Evolutionary conservation across 1,140 invertebrate genomes (phyloP), one percentile per base, ranked within the genome.

Genomic region (Charaxes varanes): DNA sequence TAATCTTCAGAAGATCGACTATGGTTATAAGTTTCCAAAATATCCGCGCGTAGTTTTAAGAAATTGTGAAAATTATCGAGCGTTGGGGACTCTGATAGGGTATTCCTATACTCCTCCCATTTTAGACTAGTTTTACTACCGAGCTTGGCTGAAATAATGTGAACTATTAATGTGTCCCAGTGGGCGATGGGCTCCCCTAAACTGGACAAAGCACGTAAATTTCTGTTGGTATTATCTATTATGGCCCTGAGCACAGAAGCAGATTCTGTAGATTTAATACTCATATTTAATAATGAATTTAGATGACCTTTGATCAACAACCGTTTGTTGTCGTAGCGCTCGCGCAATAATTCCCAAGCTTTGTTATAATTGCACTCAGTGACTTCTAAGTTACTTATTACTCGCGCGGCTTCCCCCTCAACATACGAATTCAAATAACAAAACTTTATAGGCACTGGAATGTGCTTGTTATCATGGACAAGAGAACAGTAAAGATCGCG

Each of bases 401-500:
- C 31, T 7, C 43, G 27, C 10, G 43, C 35, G n/a, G 43, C 43
- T 8, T 40, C 43, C 11, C 43, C 35, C 30, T 40, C 43, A 6
- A n/a, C n/a, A n/a, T n/a, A n/a, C n/a, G n/a, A n/a, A n/a, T n/a
- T n/a, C n/a, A n/a, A n/a, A n/a, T n/a, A n/a, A n/a, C n/a, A n/a
- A n/a, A n/a, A n/a, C n/a, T n/a, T n/a, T n/a, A n/a, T n/a, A n/a
- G n/a, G n/a, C n/a, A n/a, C n/a, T n/a, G n/a, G n/a, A n/a, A n/a
- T n/a, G n/a, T n/a, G n/a, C n/a, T n/a, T n/a, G n/a, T 37, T 45
- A 1, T 45, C 42, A 13, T 32, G 42, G 5, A 41, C 38, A 10
- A 45, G 11, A 16, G 42, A 45, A 37, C 33, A 45, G 8, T 36
- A 45, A n/a, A 45, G n/a, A 12, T 45, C 42, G 21, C 42, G 33